These are phyloP conservation scores for Saccopteryx bilineata DNA, from an alignment of 2,113 vertebrate species.

Conservation along the genomic window DNA sequence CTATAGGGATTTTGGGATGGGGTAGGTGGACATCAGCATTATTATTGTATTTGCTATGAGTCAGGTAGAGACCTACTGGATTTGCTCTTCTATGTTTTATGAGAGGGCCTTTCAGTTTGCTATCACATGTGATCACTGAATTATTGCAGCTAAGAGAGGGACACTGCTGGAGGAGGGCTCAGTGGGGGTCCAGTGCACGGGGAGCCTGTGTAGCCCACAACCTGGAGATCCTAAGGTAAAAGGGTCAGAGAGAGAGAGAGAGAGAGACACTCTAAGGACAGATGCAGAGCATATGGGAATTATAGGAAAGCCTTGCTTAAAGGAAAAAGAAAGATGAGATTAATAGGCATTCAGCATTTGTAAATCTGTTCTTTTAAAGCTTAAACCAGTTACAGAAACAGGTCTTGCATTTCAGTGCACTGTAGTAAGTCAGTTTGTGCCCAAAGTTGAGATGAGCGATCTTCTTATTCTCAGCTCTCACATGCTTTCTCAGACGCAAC, in stretches of 20 bases:
- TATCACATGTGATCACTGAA: background rate
- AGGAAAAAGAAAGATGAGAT: conserved; percentile 1
- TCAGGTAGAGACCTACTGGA: background rate
- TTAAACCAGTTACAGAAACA: background rate
- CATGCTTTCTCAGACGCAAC: background rate
- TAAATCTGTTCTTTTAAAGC: background rate
- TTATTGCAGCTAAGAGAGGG: background rate
- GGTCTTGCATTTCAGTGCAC: background rate
- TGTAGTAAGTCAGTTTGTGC: background rate
- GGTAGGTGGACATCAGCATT: background rate
- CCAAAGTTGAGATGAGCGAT: background rate
- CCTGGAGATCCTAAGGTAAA: background rate
- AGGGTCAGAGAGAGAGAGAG: background rate
- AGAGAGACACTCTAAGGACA: background rate
- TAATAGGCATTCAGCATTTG: background rate
- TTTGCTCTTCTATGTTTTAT: conserved; percentile 14
- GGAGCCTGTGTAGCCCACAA: background rate
- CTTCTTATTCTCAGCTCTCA: background rate
- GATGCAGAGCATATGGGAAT: background rate
- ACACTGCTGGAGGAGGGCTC: background rate
- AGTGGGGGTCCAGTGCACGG: too few species aligned
- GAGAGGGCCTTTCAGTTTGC: background rate
- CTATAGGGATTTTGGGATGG: background rate
- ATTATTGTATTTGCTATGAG: background rate
- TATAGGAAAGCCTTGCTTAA: background rate